Base-by-base conservation (phyloP, 2,113 vertebrate genomes). In the Tachuris rubrigastra region DNA sequence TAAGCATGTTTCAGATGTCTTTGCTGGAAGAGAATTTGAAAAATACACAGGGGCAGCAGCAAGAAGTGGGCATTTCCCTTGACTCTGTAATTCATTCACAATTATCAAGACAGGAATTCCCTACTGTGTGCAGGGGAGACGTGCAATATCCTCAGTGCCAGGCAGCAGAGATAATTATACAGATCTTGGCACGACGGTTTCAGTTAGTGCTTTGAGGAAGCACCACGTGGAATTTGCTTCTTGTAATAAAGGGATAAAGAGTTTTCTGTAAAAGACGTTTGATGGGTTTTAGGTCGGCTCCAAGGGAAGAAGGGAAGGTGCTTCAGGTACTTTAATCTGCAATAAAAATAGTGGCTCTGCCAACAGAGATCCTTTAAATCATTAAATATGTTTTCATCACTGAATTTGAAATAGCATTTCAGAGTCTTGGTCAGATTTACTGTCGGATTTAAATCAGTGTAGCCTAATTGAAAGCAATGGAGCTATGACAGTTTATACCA, bases 81-180 rank as follows among this genome's bases (percentile, higher is more conserved):
- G 68, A 69, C 53, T 92, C 65, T 90, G 75, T 94, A 88, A 94
- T 93, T 93, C 88, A 94, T 94, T 96, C 92, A 93, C 86, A 90
- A 58, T 94, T 94, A 81, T 3, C 20, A 3, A 67, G 87, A 81
- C 85, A 89, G 92, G 85, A 94, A 92, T 96, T 96, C 85, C 93
- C 93, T 86, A 20, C 95, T 95, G 88, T 20, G 79, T 85, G 73
- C 80, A 82, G 58, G 52, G 72, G 56, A 95, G 83, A 90, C 3
- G 1, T 59, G 72, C 50, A 86, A 5, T 78, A 65, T 81, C 83
- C 90, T 89, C 41, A 53, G 47, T 93, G 93, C 88, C 96, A 96
- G 76, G 80, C 65, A 75, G 66, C 46, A 92, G 84, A 92, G 83
- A 79, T 96, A 93, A 93, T 93, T 93, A 76, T 65, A 78, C 66